A percentile compares a stretch with the other conserved stretches of the same genome.
phyloP scores from a whole-genome alignment of 2,888 invertebrate genomes.

The Tinea semifulvella region DNA sequence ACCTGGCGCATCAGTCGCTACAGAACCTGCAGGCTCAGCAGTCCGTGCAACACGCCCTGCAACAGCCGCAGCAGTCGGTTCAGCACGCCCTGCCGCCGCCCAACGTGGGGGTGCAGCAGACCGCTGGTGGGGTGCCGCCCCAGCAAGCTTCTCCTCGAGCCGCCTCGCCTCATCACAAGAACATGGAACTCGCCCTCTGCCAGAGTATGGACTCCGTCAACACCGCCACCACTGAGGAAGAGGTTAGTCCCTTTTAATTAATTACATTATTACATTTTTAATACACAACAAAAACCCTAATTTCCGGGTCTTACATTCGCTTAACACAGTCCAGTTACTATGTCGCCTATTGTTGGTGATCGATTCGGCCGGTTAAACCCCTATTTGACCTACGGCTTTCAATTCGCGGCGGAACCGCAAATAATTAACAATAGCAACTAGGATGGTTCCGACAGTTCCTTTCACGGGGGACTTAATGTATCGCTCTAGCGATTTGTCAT shows the following conservation, averaged over 20 bases:
- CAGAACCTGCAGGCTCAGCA: no score
- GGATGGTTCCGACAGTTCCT: slow-evolving; percentile 28
- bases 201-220: slow-evolving; percentile 99
- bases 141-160: slow-evolving; percentile 40
- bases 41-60: slow-evolving; percentile 42
- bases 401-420: slow-evolving; percentile 5
- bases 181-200: slow-evolving; percentile 79
- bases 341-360: slow-evolving; percentile 1
- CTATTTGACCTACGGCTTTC: slow-evolving; percentile 11
- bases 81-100: slow-evolving; percentile 42
- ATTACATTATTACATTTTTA: neutral
- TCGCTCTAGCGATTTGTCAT: slow-evolving; percentile 51
- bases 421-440: slow-evolving; percentile 30
- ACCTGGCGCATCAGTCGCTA: slow-evolving; percentile 55
- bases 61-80: slow-evolving; percentile 34
- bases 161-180: slow-evolving; percentile 54
- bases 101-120: slow-evolving; percentile 37
- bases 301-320: slow-evolving; percentile 2
- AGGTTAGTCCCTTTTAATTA: slow-evolving; percentile 72
- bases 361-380: slow-evolving; percentile 9
- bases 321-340: neutral
- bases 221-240: slow-evolving; percentile 95
- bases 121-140: slow-evolving; percentile 57
- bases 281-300: neutral
- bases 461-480: slow-evolving; percentile 38